Evolutionary conservation across 2,888 invertebrate genomes (phyloP).

Genomic region (Diachrysia chrysitis): DNA sequence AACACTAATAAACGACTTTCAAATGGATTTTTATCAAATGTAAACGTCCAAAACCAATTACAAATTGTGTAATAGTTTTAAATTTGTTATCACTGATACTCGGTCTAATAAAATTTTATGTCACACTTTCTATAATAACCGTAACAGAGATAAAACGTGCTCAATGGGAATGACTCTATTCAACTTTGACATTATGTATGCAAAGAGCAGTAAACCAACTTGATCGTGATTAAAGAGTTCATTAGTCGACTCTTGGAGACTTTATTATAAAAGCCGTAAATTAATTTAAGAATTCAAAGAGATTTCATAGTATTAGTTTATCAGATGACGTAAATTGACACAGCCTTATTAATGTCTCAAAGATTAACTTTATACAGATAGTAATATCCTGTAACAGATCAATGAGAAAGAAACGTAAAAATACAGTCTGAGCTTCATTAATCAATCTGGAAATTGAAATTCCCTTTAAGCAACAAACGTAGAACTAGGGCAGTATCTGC

Average conservation of each 20-base stretch:
- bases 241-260: slow-evolving; percentile 34
- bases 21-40: slow-evolving; percentile 45
- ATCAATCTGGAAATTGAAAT: background rate
- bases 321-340: background rate
- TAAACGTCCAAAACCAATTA: slow-evolving; percentile 56
- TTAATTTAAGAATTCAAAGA: slow-evolving; percentile 35
- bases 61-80: slow-evolving; percentile 59
- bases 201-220: slow-evolving; percentile 49
- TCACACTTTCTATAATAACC: slow-evolving; percentile 71
- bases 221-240: slow-evolving; percentile 45
- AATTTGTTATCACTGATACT: slow-evolving; percentile 66
- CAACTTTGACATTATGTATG: slow-evolving; percentile 52
- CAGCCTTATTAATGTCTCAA: background rate
- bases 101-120: slow-evolving; percentile 73
- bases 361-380: background rate
- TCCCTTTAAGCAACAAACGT: background rate
- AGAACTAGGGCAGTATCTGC: too few species aligned
- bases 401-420: background rate
- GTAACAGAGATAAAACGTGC: slow-evolving; percentile 66
- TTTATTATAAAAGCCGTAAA: slow-evolving; percentile 33
- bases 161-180: slow-evolving; percentile 66
- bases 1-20: slow-evolving; percentile 28
- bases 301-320: slow-evolving; percentile 18
- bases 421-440: background rate
- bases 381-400: background rate